These are phyloP conservation scores for Dipodomys merriami DNA, from an alignment of 2,113 vertebrate genomes.

Conservation along the genomic window DNA sequence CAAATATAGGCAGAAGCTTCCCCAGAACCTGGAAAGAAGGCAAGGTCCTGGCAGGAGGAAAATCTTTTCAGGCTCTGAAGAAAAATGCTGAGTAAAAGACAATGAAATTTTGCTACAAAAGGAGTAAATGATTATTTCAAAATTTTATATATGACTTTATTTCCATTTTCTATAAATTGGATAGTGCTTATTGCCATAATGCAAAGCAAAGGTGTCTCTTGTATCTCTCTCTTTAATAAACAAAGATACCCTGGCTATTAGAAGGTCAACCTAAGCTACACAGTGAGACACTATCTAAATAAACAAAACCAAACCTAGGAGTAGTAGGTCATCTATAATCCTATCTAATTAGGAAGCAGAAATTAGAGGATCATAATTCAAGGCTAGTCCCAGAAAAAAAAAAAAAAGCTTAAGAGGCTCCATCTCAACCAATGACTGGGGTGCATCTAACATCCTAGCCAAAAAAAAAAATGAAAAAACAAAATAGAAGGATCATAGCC, in stretches of 20 bases:
- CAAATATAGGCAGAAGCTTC: not conserved
- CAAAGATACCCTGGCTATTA: not conserved
- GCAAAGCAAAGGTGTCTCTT: not conserved
- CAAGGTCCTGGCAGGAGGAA: not conserved
- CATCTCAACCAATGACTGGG: too few species aligned
- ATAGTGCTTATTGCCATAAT: not conserved
- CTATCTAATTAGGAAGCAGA: too few species aligned
- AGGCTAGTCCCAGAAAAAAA: too few species aligned
- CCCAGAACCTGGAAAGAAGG: not conserved
- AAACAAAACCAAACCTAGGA: not conserved
- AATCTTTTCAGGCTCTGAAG: not conserved
- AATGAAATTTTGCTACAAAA: not conserved
- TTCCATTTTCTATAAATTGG: not conserved
- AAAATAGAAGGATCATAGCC: too few species aligned
- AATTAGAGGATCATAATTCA: too few species aligned
- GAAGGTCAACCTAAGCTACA: not conserved
- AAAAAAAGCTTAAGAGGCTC: too few species aligned
- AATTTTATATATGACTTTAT: not conserved
- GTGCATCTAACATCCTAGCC: too few species aligned
- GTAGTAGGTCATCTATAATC: too few species aligned
- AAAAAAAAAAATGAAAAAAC: too few species aligned
- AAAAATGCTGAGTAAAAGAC: conserved; percentile 23
- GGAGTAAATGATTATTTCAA: not conserved
- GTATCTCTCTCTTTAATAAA: not conserved
- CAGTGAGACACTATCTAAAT: too few species aligned